Conservation (phyloP, 1,140 invertebrate genomes). For the Wasmannia auropunctata region DNA sequence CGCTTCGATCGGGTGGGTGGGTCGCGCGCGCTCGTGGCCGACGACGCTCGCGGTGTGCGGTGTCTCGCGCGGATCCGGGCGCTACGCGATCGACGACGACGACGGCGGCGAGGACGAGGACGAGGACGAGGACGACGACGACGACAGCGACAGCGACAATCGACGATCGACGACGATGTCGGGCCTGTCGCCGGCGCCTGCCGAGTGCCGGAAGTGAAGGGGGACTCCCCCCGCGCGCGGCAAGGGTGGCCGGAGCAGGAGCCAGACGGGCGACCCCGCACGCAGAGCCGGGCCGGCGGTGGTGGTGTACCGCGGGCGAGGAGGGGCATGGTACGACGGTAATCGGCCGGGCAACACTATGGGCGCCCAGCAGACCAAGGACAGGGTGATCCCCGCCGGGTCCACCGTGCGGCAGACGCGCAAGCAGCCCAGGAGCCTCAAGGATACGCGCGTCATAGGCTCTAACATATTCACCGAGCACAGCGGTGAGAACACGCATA, state of each 20-base stretch:
- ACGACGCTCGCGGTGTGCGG: slow-evolving; percentile 18
- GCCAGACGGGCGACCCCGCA: not conserved
- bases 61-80: no score
- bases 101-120: slow-evolving; percentile 26
- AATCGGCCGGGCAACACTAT: slow-evolving; percentile 85
- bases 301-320: not conserved
- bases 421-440: slow-evolving; percentile 89
- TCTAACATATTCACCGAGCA: slow-evolving; percentile 96
- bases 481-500: slow-evolving; percentile 88
- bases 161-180: slow-evolving; percentile 50
- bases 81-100: slow-evolving; percentile 29
- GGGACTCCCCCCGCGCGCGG: not conserved
- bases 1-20: slow-evolving; percentile 59
- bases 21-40: not conserved
- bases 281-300: slow-evolving; percentile 20
- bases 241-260: not conserved
- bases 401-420: slow-evolving; percentile 88
- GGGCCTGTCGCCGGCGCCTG: slow-evolving; percentile 31
- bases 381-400: slow-evolving; percentile 89
- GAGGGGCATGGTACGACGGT: slow-evolving; percentile 79
- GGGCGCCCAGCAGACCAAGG: slow-evolving; percentile 96
- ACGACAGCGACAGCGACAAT: no score
- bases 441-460: slow-evolving; percentile 92
- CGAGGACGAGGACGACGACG: no score
- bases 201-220: slow-evolving; percentile 24